Evolutionary conservation across 2,797 vertebrate species (phyloP), one percentile per base, ranked within the genome.

Genomic region (Ctenochaetus hawaiiensis): DNA sequence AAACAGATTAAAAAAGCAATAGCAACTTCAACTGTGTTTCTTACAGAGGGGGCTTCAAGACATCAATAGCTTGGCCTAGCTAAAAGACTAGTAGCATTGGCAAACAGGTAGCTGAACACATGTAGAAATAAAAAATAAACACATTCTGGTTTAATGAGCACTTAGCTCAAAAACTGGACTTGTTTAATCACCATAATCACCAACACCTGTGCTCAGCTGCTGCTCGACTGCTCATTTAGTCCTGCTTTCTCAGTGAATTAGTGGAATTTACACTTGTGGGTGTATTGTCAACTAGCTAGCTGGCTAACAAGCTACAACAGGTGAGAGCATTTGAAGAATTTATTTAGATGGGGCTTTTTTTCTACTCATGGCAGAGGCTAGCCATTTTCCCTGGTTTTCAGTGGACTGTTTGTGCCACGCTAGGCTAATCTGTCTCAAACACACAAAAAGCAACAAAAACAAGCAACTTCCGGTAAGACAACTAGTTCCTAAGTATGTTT

Each of bases 31-130:
- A 2, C 6, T 63, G 10, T 39, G 41, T 30, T 74, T 39, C 11
- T 59, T 17, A 20, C 1, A 17, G 26, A 45, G 54, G 30, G 57
- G n/a, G 12, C 44, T 72, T 34, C 12, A 17, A 45, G 63, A 8
- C 43, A 53, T 47, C 30, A 34, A 70, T 30, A 68, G 59, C 60
- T 78, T 75, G 67, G 26, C 49, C 37, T 59, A 48, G 72, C 47
- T 63, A 26, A 58, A 45, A 58, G 18, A 41, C 2, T 47, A 14
- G 11, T 48, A 49, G 37, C 37, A 20, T 34, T 26, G n/a, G 18
- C 17, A 16, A 51, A 67, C 13, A 22, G 37, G 41, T 61, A 23
- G 23, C 22, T 48, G 45, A 18, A 48, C 14, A 41, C 39, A 9
- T 41, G 39, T n/a, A 48, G 48, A 17, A 10, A 45, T 45, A 54